Conservation (phyloP, 2,113 vertebrate species). For the Psettodes erumei region DNA sequence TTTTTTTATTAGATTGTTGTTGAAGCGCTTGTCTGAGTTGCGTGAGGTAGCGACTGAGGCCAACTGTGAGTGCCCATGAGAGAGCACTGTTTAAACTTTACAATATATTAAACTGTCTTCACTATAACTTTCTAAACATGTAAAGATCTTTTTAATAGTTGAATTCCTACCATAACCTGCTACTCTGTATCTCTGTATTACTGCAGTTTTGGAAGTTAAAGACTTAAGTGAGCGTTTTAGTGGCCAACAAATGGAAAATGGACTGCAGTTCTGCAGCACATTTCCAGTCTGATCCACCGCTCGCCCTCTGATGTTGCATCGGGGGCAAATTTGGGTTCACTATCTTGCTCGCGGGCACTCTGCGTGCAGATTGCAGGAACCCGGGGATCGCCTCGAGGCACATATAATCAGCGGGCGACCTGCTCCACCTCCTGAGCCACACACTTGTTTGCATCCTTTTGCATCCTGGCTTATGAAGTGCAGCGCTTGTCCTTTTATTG, state of each 20-base stretch:
- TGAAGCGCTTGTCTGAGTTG: neutral
- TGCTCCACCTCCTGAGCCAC: too few relatives aligned
- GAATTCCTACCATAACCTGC: neutral
- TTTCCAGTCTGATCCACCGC: too few relatives aligned
- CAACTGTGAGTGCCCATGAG: constrained; percentile 9
- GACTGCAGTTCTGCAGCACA: too few relatives aligned
- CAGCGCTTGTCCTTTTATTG: neutral
- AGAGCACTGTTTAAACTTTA: neutral
- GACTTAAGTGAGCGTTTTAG: neutral
- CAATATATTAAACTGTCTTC: neutral
- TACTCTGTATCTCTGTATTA: neutral
- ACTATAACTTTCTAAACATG: too few relatives aligned
- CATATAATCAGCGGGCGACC: too few relatives aligned
- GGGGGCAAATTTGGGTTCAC: too few relatives aligned
- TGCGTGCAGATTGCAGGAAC: too few relatives aligned
- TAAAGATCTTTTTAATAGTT: neutral
- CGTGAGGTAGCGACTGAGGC: neutral
- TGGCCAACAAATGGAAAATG: too few relatives aligned
- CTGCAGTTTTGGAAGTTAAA: too few relatives aligned
- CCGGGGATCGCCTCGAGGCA: too few relatives aligned
- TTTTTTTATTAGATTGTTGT: constrained; percentile 38
- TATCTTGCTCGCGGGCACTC: too few relatives aligned
- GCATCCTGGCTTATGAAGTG: neutral
- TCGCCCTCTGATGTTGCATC: too few relatives aligned
- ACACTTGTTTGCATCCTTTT: neutral